phyloP scores from a whole-genome alignment of 1,140 invertebrate species.

The Zeugodacus cucurbitae region DNA sequence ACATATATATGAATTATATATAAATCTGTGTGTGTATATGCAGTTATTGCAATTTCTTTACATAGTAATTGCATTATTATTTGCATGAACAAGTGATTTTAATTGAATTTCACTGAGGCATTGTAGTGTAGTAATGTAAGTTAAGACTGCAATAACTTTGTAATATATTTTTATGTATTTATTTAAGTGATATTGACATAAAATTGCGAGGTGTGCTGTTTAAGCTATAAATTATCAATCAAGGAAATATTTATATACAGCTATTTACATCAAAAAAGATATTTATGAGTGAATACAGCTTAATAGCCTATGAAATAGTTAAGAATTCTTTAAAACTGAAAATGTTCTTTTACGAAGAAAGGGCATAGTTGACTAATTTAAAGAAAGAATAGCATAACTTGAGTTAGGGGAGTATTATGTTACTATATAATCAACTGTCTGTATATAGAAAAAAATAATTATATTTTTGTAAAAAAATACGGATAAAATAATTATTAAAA shows the following conservation, averaged over 20 bases:
- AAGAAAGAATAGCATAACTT: too few species aligned
- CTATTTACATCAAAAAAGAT: too few species aligned
- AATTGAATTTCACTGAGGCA: constrained; percentile 16
- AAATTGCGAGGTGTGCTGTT: constrained; percentile 18
- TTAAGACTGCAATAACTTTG: background rate
- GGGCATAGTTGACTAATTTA: too few species aligned
- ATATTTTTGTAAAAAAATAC: too few species aligned
- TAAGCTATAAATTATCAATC: background rate
- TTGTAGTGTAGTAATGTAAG: constrained; percentile 15
- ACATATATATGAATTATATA: background rate
- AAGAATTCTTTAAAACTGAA: too few species aligned
- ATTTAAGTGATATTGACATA: background rate
- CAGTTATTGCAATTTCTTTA: background rate
- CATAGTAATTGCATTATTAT: constrained; percentile 25
- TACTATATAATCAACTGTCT: too few species aligned
- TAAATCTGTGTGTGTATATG: background rate
- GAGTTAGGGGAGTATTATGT: too few species aligned
- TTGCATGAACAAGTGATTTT: constrained; percentile 37
- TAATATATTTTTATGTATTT: background rate
- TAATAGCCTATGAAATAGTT: too few species aligned
- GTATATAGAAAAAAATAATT: too few species aligned
- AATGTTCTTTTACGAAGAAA: too few species aligned
- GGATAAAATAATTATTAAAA: too few species aligned
- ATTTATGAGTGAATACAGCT: too few species aligned
- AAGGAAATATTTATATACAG: background rate